Conservation (phyloP, 2,113 vertebrate genomes). For the Drymodes brunneopygia region DNA sequence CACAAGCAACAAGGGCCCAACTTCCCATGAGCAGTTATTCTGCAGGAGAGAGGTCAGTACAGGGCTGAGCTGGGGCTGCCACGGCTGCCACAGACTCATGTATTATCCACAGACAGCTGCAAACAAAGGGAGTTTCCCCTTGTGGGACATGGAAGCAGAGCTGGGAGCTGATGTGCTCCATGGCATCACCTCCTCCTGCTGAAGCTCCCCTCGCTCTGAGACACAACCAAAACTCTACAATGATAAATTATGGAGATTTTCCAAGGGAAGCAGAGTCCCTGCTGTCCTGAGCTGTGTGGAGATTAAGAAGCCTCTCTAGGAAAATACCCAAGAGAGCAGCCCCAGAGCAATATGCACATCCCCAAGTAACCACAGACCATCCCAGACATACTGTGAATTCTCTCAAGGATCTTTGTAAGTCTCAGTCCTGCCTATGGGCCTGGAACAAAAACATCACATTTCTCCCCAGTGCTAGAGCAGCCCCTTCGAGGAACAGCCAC, state of each 20-base stretch:
- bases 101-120: background rate
- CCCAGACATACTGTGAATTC: accelerated
- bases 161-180: background rate
- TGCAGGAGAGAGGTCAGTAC: accelerated
- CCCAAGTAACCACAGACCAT: background rate
- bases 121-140: background rate
- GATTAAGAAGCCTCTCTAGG: background rate
- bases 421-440: background rate
- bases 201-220: accelerated
- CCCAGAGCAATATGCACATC: background rate
- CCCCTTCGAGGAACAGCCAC: accelerated
- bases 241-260: background rate
- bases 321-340: background rate
- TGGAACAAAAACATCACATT: background rate
- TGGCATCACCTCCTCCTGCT: background rate
- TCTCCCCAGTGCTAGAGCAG: background rate
- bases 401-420: background rate
- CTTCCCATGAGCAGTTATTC: background rate
- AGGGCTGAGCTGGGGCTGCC: background rate
- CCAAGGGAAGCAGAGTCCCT: background rate
- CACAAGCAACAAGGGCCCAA: background rate
- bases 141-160: accelerated
- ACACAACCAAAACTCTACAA: background rate
- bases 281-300: background rate
- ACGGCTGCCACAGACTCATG: background rate